phyloP scores from a whole-genome alignment of 2,113 vertebrate genomes.

The Spilogale gracilis region DNA sequence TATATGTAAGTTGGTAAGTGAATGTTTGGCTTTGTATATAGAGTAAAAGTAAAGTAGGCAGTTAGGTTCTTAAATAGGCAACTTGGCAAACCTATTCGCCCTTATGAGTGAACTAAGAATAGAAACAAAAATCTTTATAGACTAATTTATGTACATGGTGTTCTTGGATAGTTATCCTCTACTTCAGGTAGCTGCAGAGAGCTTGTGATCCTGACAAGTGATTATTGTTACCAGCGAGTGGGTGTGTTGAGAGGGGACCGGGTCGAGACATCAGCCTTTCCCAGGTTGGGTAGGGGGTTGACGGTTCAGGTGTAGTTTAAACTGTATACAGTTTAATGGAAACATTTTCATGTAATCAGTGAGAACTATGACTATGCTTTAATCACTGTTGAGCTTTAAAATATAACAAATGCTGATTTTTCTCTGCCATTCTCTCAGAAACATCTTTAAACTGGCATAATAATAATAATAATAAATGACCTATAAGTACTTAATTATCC shows the following conservation, averaged over 20 bases:
- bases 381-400: not conserved
- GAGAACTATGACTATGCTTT: not conserved
- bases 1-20: not conserved
- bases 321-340: no score
- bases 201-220: not conserved
- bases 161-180: no score
- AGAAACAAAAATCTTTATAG: not conserved
- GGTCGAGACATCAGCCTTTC: not conserved
- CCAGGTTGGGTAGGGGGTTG: no score
- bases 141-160: fast-evolving
- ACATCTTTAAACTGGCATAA: not conserved
- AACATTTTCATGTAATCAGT: not conserved
- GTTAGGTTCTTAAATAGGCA: not conserved
- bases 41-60: not conserved
- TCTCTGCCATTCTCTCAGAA: not conserved
- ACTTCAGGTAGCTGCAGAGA: not conserved
- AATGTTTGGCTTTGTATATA: not conserved
- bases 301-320: not conserved
- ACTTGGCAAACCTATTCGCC: not conserved
- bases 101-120: not conserved
- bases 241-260: not conserved
- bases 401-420: not conserved
- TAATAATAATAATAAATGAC: not conserved
- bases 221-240: fast-evolving
- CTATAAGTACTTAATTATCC: not conserved